phyloP scores from a whole-genome alignment of 2,888 invertebrate genomes.

The Pristionchus mayeri region DNA sequence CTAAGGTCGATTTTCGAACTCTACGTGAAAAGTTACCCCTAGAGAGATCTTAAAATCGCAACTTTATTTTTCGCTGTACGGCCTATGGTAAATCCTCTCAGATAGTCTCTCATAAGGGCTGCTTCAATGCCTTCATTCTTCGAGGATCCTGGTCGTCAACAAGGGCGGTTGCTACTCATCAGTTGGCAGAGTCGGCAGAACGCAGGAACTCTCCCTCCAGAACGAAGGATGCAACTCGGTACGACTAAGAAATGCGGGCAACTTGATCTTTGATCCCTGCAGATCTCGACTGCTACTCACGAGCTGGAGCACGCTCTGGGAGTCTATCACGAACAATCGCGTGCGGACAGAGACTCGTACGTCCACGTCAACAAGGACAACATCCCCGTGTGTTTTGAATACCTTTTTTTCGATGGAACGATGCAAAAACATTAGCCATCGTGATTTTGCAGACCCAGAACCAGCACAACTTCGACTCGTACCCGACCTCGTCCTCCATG shows the following conservation, averaged over 20 bases:
- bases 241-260: too few species aligned
- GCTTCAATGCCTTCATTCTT: too few species aligned
- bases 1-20: too few species aligned
- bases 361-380: constrained; percentile 7
- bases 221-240: constrained; percentile 40
- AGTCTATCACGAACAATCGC: constrained; percentile 37
- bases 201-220: constrained; percentile 16
- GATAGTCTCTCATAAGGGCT: too few species aligned
- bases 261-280: not conserved
- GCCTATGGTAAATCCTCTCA: too few species aligned
- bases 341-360: constrained; percentile 32
- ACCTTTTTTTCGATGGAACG: not conserved
- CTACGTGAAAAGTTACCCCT: too few species aligned
- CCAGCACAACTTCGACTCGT: constrained; percentile 27
- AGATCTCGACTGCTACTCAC: constrained; percentile 36
- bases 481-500: not conserved
- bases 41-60: too few species aligned
- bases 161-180: constrained; percentile 38
- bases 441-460: not conserved
- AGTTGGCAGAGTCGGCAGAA: constrained; percentile 7
- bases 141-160: constrained; percentile 39
- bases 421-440: not conserved
- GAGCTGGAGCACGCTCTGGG: constrained; percentile 42
- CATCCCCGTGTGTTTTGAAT: not conserved
- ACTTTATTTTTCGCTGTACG: too few species aligned